Percentiles rank a stretch among this genome's conserved stretches.
Evolutionary conservation across 2,888 invertebrate genomes (phyloP).

Genomic region (Drosophila flavopinicola): DNA sequence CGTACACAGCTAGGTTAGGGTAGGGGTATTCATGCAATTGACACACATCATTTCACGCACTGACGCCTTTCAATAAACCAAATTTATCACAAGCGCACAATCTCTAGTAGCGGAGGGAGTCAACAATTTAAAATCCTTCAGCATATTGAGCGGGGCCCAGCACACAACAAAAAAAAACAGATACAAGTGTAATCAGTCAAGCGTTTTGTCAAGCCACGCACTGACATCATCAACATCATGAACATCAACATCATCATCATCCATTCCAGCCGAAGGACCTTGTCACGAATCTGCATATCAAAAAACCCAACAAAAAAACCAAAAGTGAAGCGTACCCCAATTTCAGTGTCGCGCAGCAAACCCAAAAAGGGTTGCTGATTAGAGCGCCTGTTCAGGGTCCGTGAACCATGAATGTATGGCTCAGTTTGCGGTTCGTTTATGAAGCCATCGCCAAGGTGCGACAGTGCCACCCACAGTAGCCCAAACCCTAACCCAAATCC

Average conservation of each 20-base stretch:
- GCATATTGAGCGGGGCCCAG: slow-evolving; percentile 61
- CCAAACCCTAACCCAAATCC: slow-evolving; percentile 5
- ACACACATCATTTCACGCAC: slow-evolving; percentile 85
- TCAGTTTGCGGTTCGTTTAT: slow-evolving; percentile 71
- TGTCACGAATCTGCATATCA: slow-evolving; percentile 80
- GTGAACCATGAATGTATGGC: slow-evolving; percentile 73
- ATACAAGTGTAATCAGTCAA: slow-evolving; percentile 82
- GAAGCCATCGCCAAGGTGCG: slow-evolving; percentile 66
- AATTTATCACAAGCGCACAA: slow-evolving; percentile 81
- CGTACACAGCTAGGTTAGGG: slow-evolving; percentile 2
- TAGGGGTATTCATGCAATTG: slow-evolving; percentile 82
- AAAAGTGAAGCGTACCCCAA: slow-evolving; percentile 52
- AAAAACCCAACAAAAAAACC: slow-evolving; percentile 55
- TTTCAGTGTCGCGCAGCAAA: slow-evolving; percentile 36
- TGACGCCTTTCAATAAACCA: slow-evolving; percentile 85
- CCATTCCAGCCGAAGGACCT: slow-evolving; percentile 41
- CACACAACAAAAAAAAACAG: slow-evolving; percentile 67
- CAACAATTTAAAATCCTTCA: slow-evolving; percentile 76
- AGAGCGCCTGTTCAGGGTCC: slow-evolving; percentile 59
- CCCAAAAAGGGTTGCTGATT: slow-evolving; percentile 75
- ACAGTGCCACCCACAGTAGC: slow-evolving; percentile 42
- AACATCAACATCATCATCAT: slow-evolving; percentile 28
- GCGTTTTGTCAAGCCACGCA: slow-evolving; percentile 77
- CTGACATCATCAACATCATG: slow-evolving; percentile 67
- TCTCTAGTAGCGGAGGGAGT: slow-evolving; percentile 56